Evolutionary conservation across 2,888 invertebrate genomes (phyloP).

Genomic region (Drosophila greeni): DNA sequence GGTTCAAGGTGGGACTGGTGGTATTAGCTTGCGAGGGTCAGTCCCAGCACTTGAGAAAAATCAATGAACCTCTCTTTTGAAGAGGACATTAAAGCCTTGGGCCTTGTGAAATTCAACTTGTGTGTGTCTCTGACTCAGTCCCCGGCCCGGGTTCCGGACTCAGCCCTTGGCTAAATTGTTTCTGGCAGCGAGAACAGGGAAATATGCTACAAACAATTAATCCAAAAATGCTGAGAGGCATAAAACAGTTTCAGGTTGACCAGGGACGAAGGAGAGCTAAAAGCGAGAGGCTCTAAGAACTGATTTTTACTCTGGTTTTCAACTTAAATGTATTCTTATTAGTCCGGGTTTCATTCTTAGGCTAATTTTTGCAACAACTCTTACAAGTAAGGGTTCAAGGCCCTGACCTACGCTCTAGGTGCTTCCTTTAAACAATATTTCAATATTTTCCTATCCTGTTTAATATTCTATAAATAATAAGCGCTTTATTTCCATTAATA

Average conservation of each 20-base stretch:
- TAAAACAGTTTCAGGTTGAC: constrained; percentile 24
- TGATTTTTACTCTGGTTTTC: not conserved
- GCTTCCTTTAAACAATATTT: not conserved
- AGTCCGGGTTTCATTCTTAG: too few relatives aligned
- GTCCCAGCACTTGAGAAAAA: constrained; percentile 10
- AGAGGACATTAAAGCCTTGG: constrained; percentile 15
- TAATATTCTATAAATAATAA: not conserved
- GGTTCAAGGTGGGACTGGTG: not conserved
- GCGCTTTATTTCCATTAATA: not conserved
- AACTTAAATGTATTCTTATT: not conserved
- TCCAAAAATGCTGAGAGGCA: constrained; percentile 29
- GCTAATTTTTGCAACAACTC: not conserved
- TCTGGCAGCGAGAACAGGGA: constrained; percentile 19
- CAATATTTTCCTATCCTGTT: not conserved
- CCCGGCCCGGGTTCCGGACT: not conserved
- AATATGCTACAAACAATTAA: constrained; percentile 38
- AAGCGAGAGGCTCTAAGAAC: not conserved
- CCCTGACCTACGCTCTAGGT: not conserved
- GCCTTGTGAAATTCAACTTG: constrained; percentile 16
- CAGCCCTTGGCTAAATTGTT: constrained; percentile 9
- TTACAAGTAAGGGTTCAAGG: not conserved
- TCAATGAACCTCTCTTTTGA: constrained; percentile 18
- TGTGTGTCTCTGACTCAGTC: constrained; percentile 22
- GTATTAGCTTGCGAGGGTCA: constrained; percentile 7
- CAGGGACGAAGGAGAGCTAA: constrained; percentile 12